Evolutionary conservation across 2,888 invertebrate species (phyloP).

Genomic region (Eupithecia subumbrata): DNA sequence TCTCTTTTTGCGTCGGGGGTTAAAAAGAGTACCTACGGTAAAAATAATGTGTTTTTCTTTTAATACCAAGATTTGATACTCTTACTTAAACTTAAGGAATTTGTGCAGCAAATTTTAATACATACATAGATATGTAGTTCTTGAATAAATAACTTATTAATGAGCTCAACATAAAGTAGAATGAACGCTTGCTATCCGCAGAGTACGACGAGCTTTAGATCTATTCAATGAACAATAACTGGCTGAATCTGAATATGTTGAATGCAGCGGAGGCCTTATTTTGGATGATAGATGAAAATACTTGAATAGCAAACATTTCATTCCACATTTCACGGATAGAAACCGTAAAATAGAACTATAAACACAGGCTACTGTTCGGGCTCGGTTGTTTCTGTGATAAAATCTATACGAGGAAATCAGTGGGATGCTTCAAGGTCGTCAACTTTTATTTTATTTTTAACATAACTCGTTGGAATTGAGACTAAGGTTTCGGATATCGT

Average conservation of each 20-base stretch:
- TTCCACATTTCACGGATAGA: slow-evolving; percentile 22
- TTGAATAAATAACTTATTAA: no score
- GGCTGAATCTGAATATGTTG: neutral
- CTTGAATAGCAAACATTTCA: slow-evolving; percentile 39
- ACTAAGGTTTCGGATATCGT: slow-evolving; percentile 9
- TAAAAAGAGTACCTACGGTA: neutral
- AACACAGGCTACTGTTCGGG: slow-evolving; percentile 10
- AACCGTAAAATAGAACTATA: slow-evolving; percentile 17
- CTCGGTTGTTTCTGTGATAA: neutral
- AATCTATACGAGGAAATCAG: slow-evolving; percentile 10
- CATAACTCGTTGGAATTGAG: slow-evolving; percentile 13
- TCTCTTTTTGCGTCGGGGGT: no score
- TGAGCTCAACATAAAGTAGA: neutral
- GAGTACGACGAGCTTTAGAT: neutral
- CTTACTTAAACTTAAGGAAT: neutral
- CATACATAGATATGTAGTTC: no score
- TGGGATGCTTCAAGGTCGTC: slow-evolving; percentile 10
- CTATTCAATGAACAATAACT: slow-evolving; percentile 4
- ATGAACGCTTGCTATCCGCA: neutral
- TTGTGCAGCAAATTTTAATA: neutral
- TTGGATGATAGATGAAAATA: slow-evolving; percentile 44
- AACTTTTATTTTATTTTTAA: slow-evolving; percentile 16
- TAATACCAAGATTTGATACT: no score
- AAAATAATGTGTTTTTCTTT: neutral
- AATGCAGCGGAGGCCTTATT: slow-evolving; percentile 40